phyloP scores from a whole-genome alignment of 2,113 vertebrate genomes.

The Melanerpes aurifrons region DNA sequence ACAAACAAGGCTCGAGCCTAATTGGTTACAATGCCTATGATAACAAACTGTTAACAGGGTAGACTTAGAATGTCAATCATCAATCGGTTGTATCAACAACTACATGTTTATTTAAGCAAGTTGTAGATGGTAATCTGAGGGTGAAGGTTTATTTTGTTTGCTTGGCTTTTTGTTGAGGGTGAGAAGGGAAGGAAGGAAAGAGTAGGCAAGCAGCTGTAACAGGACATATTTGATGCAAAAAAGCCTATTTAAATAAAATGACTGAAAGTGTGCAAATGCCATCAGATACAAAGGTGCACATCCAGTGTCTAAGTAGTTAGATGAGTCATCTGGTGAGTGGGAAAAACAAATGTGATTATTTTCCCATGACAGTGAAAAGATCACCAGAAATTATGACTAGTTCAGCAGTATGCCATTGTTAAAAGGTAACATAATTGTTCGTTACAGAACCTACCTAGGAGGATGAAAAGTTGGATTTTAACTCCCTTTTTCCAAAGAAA shows the following conservation, averaged over 20 bases:
- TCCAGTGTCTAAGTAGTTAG: neutral
- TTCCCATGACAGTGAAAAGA: neutral
- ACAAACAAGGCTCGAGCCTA: constrained; percentile 16
- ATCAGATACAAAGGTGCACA: neutral
- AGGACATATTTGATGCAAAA: neutral
- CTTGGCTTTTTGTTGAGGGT: accelerated
- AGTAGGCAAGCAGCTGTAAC: neutral
- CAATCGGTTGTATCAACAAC: neutral
- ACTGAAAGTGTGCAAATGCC: neutral
- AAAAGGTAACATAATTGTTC: neutral
- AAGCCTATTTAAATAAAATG: neutral
- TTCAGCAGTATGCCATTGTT: neutral
- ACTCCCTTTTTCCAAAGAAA: neutral
- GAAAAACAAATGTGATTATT: neutral
- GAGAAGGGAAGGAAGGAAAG: neutral
- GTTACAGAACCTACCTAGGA: neutral
- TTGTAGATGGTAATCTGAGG: neutral
- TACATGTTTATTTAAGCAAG: constrained; percentile 27
- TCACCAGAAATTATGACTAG: neutral
- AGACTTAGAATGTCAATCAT: neutral
- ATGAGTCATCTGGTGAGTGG: neutral
- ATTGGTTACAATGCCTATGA: constrained; percentile 41
- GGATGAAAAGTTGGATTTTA: neutral
- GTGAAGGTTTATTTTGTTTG: constrained; percentile 16
- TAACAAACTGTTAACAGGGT: constrained; percentile 37